Base-by-base conservation (phyloP, 2,888 invertebrate species). In the Portevinia maculata region DNA sequence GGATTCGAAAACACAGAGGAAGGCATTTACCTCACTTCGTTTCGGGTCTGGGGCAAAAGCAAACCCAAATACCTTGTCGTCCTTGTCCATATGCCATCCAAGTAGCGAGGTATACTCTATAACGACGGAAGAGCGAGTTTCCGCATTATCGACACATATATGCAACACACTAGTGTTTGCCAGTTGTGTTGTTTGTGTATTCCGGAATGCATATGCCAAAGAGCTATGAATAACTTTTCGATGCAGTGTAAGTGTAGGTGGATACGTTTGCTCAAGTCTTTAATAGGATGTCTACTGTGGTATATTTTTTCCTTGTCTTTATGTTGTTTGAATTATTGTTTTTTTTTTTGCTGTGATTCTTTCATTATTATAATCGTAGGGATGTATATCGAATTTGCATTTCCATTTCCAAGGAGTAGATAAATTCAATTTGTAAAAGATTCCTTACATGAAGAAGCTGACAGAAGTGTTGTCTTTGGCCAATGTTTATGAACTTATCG, bases 1-100 rank as follows among this genome's bases (percentile, higher is more conserved):
- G 88, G 88, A 89, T 89, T 89, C 71, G 62, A 83, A 78, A 83
- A 78, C 83, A 83, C 83, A 78, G 73, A 67, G 67, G 30, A 30
- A 65, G 67, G 67, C 52, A 83, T 76, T 76, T 70, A 55, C 76
- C 53, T 53, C 30, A 30, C 39, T 70, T 13, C 28, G 21, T 39
- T 28, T 59, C 13, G 28, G 46, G 44, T 19, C 50, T 52, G 6
- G 46, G 34, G 19, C 13, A 15, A 48, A 34, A 39, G 21, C 48
- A 48, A 21, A 19, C 15, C 50, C 13, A 73, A 79, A 67, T 79
- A 79, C 73, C 60, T 71, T 55, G 41, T 34, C 53, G 57, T 59
- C 70, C 60, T 46, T 28, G 28, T 78, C 21, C 55, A 62, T 67
- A 74, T 62, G 62, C 55, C 67, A 55, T 9, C 28, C 28, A 30